Percentiles rank a stretch among this genome's conserved stretches.
Conservation (phyloP, 2,888 invertebrate genomes). For the Campopleginae sp. region DNA sequence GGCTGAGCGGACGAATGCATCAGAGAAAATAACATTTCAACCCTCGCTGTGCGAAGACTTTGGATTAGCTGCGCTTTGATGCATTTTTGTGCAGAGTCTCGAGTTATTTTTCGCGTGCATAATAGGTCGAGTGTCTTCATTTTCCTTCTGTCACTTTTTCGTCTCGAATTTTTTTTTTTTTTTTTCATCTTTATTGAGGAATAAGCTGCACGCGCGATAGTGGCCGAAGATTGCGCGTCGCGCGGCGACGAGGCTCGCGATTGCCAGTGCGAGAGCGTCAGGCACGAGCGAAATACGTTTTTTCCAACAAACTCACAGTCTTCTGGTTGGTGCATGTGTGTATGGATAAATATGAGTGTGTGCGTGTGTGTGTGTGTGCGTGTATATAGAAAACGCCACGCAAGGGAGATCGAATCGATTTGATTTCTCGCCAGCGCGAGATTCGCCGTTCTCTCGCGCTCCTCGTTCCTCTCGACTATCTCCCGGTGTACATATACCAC, state of each 20-base stretch:
- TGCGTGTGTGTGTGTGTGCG: not conserved
- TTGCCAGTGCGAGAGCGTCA: conserved; percentile 37
- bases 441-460: conserved; percentile 62
- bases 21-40: not conserved
- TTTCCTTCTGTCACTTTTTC: conserved; percentile 25
- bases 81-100: not conserved
- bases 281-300: conserved; percentile 54
- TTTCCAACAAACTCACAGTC: conserved; percentile 36
- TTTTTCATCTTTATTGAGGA: not conserved
- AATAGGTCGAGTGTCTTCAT: conserved; percentile 43
- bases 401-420: conserved; percentile 69
- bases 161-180: no score
- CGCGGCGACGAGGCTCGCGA: conserved; percentile 29
- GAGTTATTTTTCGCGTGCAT: conserved; percentile 31
- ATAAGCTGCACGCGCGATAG: conserved; percentile 61
- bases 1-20: not conserved
- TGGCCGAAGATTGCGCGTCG: conserved; percentile 61
- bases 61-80: not conserved
- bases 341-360: conserved; percentile 14
- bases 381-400: conserved; percentile 53
- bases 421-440: conserved; percentile 69
- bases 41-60: not conserved
- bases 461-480: conserved; percentile 62
- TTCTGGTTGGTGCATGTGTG: conserved; percentile 9
- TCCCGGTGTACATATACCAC: conserved; percentile 48